phyloP scores from a whole-genome alignment of 2,113 vertebrate genomes.

The Neotoma lepida region DNA sequence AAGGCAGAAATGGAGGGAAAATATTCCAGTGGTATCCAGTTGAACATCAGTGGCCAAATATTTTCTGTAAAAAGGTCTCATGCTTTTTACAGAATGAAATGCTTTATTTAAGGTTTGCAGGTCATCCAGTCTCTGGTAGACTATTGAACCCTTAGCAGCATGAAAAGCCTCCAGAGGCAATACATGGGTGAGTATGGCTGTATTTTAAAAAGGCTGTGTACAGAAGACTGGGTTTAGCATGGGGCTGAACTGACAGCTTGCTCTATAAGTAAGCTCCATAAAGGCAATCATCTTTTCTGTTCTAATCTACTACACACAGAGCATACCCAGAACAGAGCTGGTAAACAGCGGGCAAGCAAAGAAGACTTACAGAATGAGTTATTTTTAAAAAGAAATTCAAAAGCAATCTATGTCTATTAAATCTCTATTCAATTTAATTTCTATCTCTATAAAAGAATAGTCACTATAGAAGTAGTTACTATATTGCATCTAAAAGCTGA shows the following conservation, averaged over 20 bases:
- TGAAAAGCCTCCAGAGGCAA: not conserved
- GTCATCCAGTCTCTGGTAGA: not conserved
- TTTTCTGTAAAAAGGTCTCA: not conserved
- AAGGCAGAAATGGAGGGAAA: constrained; percentile 30
- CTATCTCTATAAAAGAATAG: constrained; percentile 1
- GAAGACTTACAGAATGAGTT: not conserved
- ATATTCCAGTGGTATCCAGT: constrained; percentile 8
- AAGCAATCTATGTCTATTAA: constrained; percentile 18
- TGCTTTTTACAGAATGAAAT: no score
- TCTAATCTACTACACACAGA: constrained; percentile 8
- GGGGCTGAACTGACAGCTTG: not conserved
- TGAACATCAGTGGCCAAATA: not conserved
- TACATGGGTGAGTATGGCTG: not conserved
- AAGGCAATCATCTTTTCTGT: not conserved
- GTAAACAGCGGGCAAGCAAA: not conserved
- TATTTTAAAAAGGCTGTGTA: not conserved
- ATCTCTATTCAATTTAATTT: constrained; percentile 30
- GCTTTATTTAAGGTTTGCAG: not conserved
- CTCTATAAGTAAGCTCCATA: not conserved
- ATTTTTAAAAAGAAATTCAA: constrained; percentile 32
- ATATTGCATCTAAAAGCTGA: constrained; percentile 2
- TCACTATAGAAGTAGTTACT: not conserved
- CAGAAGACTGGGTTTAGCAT: not conserved
- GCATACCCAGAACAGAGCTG: not conserved
- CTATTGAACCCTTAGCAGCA: not conserved